These are phyloP conservation scores for Drosophila monieri DNA, from an alignment of 2,888 invertebrate species.

Conservation along the genomic window DNA sequence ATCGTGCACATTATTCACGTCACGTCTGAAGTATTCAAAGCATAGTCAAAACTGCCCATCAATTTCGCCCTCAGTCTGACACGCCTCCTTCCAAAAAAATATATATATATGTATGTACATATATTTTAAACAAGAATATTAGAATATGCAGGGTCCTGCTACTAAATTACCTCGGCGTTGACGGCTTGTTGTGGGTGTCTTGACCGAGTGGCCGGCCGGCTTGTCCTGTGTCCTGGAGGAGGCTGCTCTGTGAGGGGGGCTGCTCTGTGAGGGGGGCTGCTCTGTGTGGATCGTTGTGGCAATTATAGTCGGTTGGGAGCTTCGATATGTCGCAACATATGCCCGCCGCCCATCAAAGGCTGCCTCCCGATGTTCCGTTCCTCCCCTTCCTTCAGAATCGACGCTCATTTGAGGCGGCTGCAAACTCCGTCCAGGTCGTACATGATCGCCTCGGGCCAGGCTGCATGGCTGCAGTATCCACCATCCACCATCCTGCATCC, in stretches of 20 bases:
- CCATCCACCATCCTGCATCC: conserved; percentile 47
- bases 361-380: conserved; percentile 2
- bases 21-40: conserved; percentile 77
- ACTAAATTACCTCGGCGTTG: conserved; percentile 61
- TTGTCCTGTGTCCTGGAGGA: conserved; percentile 38
- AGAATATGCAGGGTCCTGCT: conserved; percentile 62
- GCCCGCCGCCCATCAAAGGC: conserved; percentile 51
- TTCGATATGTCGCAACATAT: conserved; percentile 61
- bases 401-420: conserved; percentile 71
- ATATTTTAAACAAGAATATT: conserved; percentile 40
- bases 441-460: conserved; percentile 80
- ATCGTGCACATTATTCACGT: conserved; percentile 81
- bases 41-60: conserved; percentile 64
- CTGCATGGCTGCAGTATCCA: conserved; percentile 63
- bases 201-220: conserved; percentile 47
- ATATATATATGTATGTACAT: neutral
- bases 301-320: conserved; percentile 66
- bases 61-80: conserved; percentile 53
- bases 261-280: conserved; percentile 3
- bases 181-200: conserved; percentile 67
- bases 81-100: conserved; percentile 13
- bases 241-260: conserved; percentile 19
- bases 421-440: conserved; percentile 79
- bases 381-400: conserved; percentile 1
- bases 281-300: conserved; percentile 52